phyloP scores from a whole-genome alignment of 2,888 invertebrate genomes.

The Emmelina monodactyla region DNA sequence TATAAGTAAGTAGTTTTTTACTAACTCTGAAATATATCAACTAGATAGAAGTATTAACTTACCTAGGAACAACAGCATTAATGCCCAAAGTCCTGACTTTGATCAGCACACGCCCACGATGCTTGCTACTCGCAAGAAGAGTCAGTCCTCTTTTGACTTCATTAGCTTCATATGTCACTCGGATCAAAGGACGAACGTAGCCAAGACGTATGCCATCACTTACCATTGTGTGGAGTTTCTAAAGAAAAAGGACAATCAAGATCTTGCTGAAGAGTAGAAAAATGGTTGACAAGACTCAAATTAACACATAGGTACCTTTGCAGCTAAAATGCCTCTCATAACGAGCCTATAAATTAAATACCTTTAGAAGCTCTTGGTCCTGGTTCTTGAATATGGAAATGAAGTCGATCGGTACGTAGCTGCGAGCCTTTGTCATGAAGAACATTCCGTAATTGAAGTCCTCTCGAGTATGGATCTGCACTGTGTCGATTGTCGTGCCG shows the following conservation, averaged over 20 bases:
- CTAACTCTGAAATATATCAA: too few relatives aligned
- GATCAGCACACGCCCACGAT: constrained; percentile 36
- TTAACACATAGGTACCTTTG: too few relatives aligned
- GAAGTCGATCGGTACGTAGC: constrained; percentile 22
- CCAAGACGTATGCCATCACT: constrained; percentile 33
- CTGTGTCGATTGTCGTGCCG: constrained; percentile 23
- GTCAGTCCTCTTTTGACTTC: constrained; percentile 28
- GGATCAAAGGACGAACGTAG: constrained; percentile 33
- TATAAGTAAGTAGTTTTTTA: too few relatives aligned
- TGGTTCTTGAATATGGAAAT: constrained; percentile 20
- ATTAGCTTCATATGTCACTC: constrained; percentile 24
- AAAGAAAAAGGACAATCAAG: too few relatives aligned
- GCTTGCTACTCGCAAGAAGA: constrained; percentile 28
- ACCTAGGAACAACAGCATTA: not conserved
- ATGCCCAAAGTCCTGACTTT: constrained; percentile 13
- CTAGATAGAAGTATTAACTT: too few relatives aligned
- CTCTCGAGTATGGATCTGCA: constrained; percentile 21
- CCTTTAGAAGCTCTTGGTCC: too few relatives aligned
- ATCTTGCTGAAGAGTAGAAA: too few relatives aligned
- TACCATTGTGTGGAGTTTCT: constrained; percentile 27
- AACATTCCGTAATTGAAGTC: constrained; percentile 23
- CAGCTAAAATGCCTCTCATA: too few relatives aligned
- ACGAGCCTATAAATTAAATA: too few relatives aligned
- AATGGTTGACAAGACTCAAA: too few relatives aligned
- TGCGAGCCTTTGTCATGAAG: constrained; percentile 15